Percentiles rank a stretch among this genome's conserved stretches.
Conservation (phyloP, 2,888 invertebrate genomes). For the Drosophila hamatofila region DNA sequence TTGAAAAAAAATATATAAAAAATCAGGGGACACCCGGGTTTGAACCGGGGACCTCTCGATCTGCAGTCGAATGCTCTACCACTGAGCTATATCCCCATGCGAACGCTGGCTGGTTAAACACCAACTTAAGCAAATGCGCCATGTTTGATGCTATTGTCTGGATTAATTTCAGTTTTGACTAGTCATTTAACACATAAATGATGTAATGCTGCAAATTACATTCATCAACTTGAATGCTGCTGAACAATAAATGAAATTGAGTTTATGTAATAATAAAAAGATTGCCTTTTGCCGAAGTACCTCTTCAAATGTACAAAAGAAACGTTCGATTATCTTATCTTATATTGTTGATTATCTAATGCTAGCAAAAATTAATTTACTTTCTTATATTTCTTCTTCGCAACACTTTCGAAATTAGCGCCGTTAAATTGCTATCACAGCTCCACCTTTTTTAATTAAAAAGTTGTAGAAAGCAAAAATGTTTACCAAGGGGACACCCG, state of each 20-base stretch:
- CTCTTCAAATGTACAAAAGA: not conserved
- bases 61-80: constrained; percentile 82
- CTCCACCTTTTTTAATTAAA: not conserved
- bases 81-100: constrained; percentile 78
- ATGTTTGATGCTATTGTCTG: not conserved
- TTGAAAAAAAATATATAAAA: constrained; percentile 1
- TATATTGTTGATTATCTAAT: constrained; percentile 1
- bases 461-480: not conserved
- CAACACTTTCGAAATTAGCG: not conserved
- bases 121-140: not conserved
- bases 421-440: not conserved
- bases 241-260: not conserved
- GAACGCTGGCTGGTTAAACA: constrained; percentile 9
- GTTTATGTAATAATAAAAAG: not conserved
- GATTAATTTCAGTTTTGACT: constrained; percentile 3
- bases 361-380: not conserved
- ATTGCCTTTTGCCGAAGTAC: not conserved
- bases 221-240: not conserved
- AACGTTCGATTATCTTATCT: constrained; percentile 6
- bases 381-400: not conserved
- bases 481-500: constrained; percentile 68
- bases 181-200: constrained; percentile 2
- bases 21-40: constrained; percentile 78
- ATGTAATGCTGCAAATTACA: constrained; percentile 10
- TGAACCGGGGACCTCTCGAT: constrained; percentile 82